Base-by-base conservation (phyloP, 2,888 invertebrate genomes). In the Smittia sp. region DNA sequence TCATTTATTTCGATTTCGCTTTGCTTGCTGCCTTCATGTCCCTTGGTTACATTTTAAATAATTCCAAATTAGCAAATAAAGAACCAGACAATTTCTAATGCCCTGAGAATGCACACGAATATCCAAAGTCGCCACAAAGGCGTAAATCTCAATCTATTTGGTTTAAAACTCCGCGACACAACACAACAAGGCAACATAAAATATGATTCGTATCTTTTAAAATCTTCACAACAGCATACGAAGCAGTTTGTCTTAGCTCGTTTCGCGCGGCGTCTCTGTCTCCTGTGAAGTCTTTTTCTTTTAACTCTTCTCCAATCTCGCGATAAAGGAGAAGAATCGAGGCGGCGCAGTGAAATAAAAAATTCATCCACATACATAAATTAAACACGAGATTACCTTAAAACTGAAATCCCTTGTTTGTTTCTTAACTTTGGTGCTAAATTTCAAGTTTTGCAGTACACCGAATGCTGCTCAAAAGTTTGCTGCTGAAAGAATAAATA, bases 281-380 rank as follows among this genome's bases (percentile, higher is more conserved):
- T n/a, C 63, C 32, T 63, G 25, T 11, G 25, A 13, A 63, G 32
- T 63, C 25, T 63, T 63, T 63, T 63, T n/a, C 25, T 32, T 63
- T 27, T 27, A 27, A 68, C 46, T 39, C 38, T 38, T 68, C 18
- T 15, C 25, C 68, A 68, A 46, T n/a, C 15, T 46, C 46, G 46
- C n/a, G n/a, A n/a, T n/a, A n/a, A 15, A 15, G 3, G n/a, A 46
- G 6, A 46, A 46, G 22, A 70, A 38, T 9, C 96, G 95, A 95
- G 88, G 94, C 84, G 79, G 81, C 11, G 81, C 94, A 76, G 95
- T n/a, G n/a, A n/a, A n/a, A n/a, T n/a, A n/a, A n/a, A n/a, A n/a
- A n/a, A n/a, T n/a, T n/a, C n/a, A n/a, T n/a, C n/a, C n/a, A n/a
- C n/a, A n/a, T n/a, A n/a, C n/a, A n/a, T n/a, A n/a, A n/a, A n/a